Evolutionary conservation across 2,113 vertebrate species (phyloP), one percentile per base, ranked within the genome.

Genomic region (Hyla sarda): DNA sequence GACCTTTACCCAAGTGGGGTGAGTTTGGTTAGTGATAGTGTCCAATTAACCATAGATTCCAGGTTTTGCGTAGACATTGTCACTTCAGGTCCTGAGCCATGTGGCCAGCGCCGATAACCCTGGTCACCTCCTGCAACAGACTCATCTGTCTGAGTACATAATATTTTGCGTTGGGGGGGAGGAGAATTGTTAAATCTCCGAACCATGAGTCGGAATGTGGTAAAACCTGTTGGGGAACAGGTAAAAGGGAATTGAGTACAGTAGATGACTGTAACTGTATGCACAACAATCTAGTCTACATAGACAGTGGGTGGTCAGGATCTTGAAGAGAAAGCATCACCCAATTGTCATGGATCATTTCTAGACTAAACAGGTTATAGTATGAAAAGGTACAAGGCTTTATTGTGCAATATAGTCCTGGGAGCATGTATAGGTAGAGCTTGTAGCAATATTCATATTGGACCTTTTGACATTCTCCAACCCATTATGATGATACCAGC

Each of bases 141-240:
- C 32, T 23, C 41, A 41, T 60, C 17, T 32, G 19, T 60, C 17
- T 32, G 19, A 48, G 76, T 13, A 60, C 5, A 48, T 47, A 23
- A 48, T 72, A 16, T 76, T 32, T 16, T 14, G 10, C 10, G 32
- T 0, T 21, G 65, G 37, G n/a, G 6, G 12, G n/a, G 30, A n/a
- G 56, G 73, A 60, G 72, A 8, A 25, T 6, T 7, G 25, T 37
- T 84, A 14, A 1, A 32, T 32, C 30, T 67, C 62, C 62, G 17
- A 30, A 69, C 28, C 71, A 11, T 25, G 34, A 34, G 23, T 47
- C 65, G 28, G 82, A 84, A 84, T 84, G 81, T 8, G 65, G 81
- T 34, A 10, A 45, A 16, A 80, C 78, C 56, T 62, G 78, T 82
- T 17, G 6, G 16, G 14, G 3, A 41, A 41, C 41, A 41, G 41